Conservation (phyloP, 1,140 invertebrate species). For the Drosophila micromelanica region DNA sequence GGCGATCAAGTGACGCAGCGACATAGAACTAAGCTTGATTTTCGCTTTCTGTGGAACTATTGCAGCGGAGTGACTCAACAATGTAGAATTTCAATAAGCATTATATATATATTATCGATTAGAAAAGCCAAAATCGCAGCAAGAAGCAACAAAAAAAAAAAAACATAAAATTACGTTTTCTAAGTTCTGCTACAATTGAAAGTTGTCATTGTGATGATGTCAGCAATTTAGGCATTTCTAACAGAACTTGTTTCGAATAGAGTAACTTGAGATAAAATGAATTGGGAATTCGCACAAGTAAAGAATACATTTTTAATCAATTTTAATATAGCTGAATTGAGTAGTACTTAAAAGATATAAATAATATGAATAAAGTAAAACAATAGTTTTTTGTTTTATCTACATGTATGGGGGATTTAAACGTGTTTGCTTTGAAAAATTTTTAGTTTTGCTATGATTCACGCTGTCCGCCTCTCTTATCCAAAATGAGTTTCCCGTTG, state of each 20-base stretch:
- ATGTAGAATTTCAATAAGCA: constrained; percentile 6
- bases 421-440: background rate
- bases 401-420: background rate
- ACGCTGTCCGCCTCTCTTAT: background rate
- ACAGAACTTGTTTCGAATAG: constrained; percentile 4
- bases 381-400: background rate
- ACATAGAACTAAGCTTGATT: background rate
- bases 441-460: constrained; percentile 3
- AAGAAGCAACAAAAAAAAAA: background rate
- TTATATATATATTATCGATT: constrained; percentile 6
- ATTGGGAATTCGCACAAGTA: background rate
- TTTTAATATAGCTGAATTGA: too few relatives aligned
- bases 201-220: constrained; percentile 6
- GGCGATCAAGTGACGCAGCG: constrained; percentile 19
- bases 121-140: background rate
- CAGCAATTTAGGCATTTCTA: constrained; percentile 1
- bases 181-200: background rate
- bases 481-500: background rate
- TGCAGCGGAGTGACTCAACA: constrained; percentile 13
- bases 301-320: too few relatives aligned
- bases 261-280: background rate
- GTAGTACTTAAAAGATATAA: background rate
- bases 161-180: too few relatives aligned
- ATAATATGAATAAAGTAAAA: too few relatives aligned
- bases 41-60: constrained; percentile 1